These are phyloP conservation scores for Gastracanthus pulcherrimus DNA, from an alignment of 2,888 invertebrate genomes.

Conservation along the genomic window DNA sequence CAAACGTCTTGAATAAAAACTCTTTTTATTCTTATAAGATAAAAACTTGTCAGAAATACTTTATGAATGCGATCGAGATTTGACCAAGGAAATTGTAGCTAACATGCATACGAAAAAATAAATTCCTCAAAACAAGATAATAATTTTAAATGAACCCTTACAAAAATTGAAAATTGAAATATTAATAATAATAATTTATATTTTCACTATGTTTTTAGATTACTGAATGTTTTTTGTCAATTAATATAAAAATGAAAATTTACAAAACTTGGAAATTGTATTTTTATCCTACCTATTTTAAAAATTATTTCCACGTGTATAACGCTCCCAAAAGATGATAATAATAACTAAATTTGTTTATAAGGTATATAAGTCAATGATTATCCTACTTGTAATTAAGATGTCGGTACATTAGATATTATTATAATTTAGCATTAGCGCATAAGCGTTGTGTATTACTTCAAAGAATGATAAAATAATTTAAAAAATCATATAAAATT, in stretches of 20 bases:
- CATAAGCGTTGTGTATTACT: too few species aligned
- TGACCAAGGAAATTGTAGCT: constrained; percentile 45
- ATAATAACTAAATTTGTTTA: too few species aligned
- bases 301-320: too few species aligned
- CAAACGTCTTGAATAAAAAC: constrained; percentile 39
- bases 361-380: too few species aligned
- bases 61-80: constrained; percentile 28
- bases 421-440: too few species aligned
- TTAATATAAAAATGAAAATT: neutral
- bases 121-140: constrained; percentile 16
- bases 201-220: too few species aligned
- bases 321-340: too few species aligned
- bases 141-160: neutral
- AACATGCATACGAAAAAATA: neutral
- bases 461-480: neutral
- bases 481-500: neutral
- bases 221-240: too few species aligned
- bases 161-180: too few species aligned
- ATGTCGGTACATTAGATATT: too few species aligned
- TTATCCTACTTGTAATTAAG: too few species aligned
- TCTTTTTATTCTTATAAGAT: constrained; percentile 40
- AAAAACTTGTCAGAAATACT: constrained; percentile 43
- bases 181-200: too few species aligned
- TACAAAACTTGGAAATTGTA: constrained; percentile 47
- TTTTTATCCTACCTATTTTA: constrained; percentile 37